Percentiles rank a stretch among this genome's conserved stretches.
phyloP scores from a whole-genome alignment of 2,113 vertebrate species.

The Mobula hypostoma region DNA sequence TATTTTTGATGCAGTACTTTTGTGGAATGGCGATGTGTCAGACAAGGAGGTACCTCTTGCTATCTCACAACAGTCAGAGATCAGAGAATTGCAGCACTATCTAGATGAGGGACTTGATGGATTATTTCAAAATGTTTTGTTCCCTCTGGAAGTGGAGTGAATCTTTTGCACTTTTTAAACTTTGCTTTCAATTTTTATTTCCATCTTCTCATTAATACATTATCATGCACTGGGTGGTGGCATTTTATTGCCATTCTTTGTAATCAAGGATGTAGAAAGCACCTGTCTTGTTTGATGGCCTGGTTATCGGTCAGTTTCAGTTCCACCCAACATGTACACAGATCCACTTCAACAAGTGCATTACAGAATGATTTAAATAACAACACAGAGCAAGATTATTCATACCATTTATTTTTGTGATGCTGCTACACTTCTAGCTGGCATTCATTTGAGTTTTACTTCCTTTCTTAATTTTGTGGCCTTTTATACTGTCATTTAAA shows the following conservation, averaged over 20 bases:
- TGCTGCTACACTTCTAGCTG: not conserved
- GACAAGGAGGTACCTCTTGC: not conserved
- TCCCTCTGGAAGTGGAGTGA: not conserved
- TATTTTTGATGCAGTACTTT: not conserved
- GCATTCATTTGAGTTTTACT: too few species aligned
- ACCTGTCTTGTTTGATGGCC: not conserved
- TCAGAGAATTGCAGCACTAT: not conserved
- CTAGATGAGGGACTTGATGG: not conserved
- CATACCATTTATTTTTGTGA: not conserved
- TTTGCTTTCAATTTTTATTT: not conserved
- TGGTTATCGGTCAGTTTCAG: not conserved
- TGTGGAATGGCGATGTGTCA: not conserved
- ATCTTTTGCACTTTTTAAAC: not conserved
- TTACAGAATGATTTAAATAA: not conserved
- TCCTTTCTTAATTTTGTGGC: not conserved
- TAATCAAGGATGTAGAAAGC: not conserved
- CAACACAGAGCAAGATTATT: not conserved
- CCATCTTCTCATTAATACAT: not conserved
- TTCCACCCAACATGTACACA: not conserved
- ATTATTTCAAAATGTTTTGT: not conserved
- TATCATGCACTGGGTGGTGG: not conserved
- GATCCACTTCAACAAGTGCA: not conserved
- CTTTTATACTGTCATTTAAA: not conserved
- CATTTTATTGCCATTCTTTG: not conserved
- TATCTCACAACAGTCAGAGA: not conserved